Base-by-base conservation (phyloP, 1,140 invertebrate genomes). In the Coboldia fuscipes region DNA sequence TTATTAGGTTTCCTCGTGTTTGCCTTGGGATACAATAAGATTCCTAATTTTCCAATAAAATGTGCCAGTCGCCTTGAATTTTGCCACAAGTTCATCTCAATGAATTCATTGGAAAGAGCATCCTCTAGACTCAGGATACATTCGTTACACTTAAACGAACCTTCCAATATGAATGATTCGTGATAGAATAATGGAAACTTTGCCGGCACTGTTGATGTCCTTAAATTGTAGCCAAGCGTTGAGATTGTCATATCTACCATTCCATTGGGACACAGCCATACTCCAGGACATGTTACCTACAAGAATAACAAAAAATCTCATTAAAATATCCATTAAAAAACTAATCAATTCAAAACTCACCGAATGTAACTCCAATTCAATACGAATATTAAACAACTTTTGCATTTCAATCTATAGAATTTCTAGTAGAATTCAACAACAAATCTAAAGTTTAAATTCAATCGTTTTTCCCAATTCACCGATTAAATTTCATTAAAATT, bases 231-330 rank as follows among this genome's bases (percentile, higher is more conserved):
- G 16, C 50, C 51, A 35, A 54, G 35, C 3, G 50, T 48, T 23
- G 51, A 53, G 4, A 54, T 34, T 8, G 51, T 54, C 8, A 38
- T 41, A 41, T 54, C 51, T 34, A 54, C 20, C 34, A 44, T 47
- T 6, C 51, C 51, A 40, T 51, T 49, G 1, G 47, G 46, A 17
- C 51, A 54, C 2, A 54, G 41, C 51, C 51, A 53, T 36, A 54
- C 51, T 10, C 51, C 51, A 1, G 51, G 51, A 17, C 51, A 54
- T 15, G 51, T 53, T 2, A 54, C 34, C 51, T 54, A 33, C 2
- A 42, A 30, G 39, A 13, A 15, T 10, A 34, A 24, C 16, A 13
- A 18, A n/a, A 20, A 20, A 20, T 12, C 8, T 19, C 6, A n/a
- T 19, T 2, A 21, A 33, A 2, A 15, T 9, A 30, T 20, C 2